Conservation (phyloP, 2,888 invertebrate genomes). For the Ariolimax columbianus region DNA sequence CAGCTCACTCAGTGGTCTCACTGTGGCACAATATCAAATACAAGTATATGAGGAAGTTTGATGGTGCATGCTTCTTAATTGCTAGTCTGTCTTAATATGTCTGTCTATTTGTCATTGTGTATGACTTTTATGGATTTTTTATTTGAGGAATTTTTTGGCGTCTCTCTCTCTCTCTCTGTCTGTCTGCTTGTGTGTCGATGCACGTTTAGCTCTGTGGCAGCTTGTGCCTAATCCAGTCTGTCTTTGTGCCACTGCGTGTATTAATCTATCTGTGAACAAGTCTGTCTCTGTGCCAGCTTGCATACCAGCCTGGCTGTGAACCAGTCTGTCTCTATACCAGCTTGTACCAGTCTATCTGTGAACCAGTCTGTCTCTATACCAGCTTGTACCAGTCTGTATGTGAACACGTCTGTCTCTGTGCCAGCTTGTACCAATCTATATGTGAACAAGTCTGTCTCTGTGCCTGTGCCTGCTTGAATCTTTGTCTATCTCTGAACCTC, state of each 20-base stretch:
- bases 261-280: background rate
- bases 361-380: background rate
- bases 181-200: background rate
- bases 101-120: too few relatives aligned
- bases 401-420: background rate
- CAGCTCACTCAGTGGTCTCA: too few relatives aligned
- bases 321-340: slow-evolving; percentile 26
- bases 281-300: slow-evolving; percentile 15
- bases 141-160: too few relatives aligned
- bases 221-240: background rate
- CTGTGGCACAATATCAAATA: too few relatives aligned
- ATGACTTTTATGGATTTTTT: too few relatives aligned
- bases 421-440: background rate
- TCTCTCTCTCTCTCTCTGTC: background rate
- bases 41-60: too few relatives aligned
- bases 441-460: slow-evolving; percentile 6
- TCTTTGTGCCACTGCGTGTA: background rate
- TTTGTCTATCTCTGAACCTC: background rate
- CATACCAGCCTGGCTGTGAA: slow-evolving; percentile 24
- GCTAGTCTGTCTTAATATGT: too few relatives aligned
- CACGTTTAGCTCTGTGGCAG: background rate
- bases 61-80: too few relatives aligned
- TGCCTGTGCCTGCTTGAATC: background rate
- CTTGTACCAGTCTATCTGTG: slow-evolving; percentile 37
- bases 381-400: background rate